Conservation (phyloP, 2,797 vertebrate genomes). For the Mionectes olivaceus region DNA sequence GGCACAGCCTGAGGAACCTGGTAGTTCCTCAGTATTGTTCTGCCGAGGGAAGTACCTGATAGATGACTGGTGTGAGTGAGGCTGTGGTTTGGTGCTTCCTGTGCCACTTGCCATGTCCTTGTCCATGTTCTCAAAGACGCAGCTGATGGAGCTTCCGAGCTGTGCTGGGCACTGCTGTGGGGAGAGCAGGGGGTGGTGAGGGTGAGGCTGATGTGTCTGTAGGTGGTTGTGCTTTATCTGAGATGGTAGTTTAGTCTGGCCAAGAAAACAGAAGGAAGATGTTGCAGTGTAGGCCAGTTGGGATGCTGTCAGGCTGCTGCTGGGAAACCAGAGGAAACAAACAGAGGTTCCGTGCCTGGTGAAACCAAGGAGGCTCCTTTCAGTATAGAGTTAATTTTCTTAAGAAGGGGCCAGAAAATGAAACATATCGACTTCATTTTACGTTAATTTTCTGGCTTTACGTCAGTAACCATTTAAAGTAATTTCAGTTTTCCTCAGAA, state of each 20-base stretch:
- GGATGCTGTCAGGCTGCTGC: neutral
- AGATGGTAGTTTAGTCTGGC: neutral
- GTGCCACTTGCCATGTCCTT: rapidly evolving
- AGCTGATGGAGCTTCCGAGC: neutral
- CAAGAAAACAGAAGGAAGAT: neutral
- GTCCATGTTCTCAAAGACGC: neutral
- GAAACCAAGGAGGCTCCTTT: neutral
- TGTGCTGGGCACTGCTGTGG: neutral
- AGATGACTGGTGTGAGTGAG: neutral
- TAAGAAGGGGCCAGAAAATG: neutral
- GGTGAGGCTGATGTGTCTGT: neutral
- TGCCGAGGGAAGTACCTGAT: rapidly evolving
- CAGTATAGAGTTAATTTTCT: neutral
- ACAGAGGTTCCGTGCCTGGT: neutral
- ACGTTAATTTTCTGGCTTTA: neutral
- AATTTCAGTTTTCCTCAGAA: neutral
- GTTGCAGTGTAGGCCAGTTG: neutral
- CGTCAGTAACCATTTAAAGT: neutral
- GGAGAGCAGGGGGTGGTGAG: neutral
- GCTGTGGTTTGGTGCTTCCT: rapidly evolving
- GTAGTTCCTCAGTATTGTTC: neutral
- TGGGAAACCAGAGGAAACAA: neutral
- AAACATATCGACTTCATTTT: neutral
- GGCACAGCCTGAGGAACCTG: neutral
- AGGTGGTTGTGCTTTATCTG: neutral